Conservation (phyloP, 2,888 invertebrate genomes). For the Zygaena filipendulae region DNA sequence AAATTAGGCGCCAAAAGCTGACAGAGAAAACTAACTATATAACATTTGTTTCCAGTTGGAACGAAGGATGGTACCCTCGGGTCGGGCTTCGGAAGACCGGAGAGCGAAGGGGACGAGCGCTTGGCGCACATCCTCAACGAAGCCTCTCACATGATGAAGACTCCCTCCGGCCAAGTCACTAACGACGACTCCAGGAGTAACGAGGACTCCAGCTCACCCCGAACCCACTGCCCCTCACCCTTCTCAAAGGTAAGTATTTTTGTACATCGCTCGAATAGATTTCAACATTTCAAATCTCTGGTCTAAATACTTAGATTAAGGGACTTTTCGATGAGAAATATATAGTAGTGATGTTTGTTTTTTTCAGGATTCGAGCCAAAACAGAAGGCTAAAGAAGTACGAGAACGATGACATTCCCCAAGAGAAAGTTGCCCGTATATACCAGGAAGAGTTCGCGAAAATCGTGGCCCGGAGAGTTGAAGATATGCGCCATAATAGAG, state of each 20-base stretch:
- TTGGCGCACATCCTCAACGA: slow-evolving; percentile 94
- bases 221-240: slow-evolving; percentile 83
- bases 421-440: slow-evolving; percentile 94
- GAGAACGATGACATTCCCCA: slow-evolving; percentile 96
- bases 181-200: slow-evolving; percentile 77
- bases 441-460: slow-evolving; percentile 94
- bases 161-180: slow-evolving; percentile 52
- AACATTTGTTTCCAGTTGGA: slow-evolving; percentile 64
- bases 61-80: slow-evolving; percentile 81
- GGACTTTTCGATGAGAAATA: too few relatives aligned
- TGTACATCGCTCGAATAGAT: too few relatives aligned
- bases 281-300: too few relatives aligned
- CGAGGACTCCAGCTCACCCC: slow-evolving; percentile 82
- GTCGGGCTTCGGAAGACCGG: slow-evolving; percentile 80
- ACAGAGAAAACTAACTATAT: neutral
- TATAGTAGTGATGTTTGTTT: too few relatives aligned
- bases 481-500: slow-evolving; percentile 79
- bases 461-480: slow-evolving; percentile 85
- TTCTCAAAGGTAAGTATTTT: slow-evolving; percentile 72
- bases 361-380: slow-evolving; percentile 73
- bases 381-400: slow-evolving; percentile 84
- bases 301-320: too few relatives aligned
- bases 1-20: too few relatives aligned
- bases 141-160: slow-evolving; percentile 90
- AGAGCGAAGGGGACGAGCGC: slow-evolving; percentile 87